Conservation (phyloP, 2,113 vertebrate genomes). For the Salvator merianae region DNA sequence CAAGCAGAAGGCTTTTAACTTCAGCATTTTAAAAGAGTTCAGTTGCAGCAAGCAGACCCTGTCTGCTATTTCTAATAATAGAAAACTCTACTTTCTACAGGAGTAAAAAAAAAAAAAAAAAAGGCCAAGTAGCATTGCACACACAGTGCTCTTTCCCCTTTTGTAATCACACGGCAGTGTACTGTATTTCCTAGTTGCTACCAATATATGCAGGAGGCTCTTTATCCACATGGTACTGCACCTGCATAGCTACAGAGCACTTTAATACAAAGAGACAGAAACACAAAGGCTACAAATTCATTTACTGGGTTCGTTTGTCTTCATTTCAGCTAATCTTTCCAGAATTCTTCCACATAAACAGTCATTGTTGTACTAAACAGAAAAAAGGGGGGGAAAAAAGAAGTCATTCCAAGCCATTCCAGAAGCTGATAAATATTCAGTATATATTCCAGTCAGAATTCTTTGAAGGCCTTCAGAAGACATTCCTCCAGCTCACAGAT, state of each 20-base stretch:
- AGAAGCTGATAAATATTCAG: not conserved
- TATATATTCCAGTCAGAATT: slow-evolving; percentile 16
- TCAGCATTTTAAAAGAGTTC: slow-evolving; percentile 83
- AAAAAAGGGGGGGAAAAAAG: slow-evolving; percentile 18
- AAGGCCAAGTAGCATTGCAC: not conserved
- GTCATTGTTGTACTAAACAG: slow-evolving; percentile 7
- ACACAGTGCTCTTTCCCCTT: slow-evolving; percentile 12
- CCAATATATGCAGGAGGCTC: not conserved
- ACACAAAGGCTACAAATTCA: slow-evolving; percentile 68
- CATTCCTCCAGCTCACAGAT: slow-evolving; percentile 47
- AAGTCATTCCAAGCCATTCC: slow-evolving; percentile 41
- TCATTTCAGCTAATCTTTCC: not conserved
- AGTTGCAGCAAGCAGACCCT: slow-evolving; percentile 23
- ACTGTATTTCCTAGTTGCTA: not conserved
- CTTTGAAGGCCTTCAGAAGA: not conserved
- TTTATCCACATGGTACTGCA: slow-evolving; percentile 67
- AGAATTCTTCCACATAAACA: not conserved
- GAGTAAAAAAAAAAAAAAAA: slow-evolving; percentile 6
- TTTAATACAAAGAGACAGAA: slow-evolving; percentile 66
- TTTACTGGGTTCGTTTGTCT: slow-evolving; percentile 38
- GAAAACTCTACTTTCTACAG: slow-evolving; percentile 9
- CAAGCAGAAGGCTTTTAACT: slow-evolving; percentile 95
- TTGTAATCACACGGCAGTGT: slow-evolving; percentile 13
- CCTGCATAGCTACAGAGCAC: slow-evolving; percentile 60
- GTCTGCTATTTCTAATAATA: not conserved